phyloP scores from a whole-genome alignment of 2,888 invertebrate genomes.

The Ochlodes sylvanus region DNA sequence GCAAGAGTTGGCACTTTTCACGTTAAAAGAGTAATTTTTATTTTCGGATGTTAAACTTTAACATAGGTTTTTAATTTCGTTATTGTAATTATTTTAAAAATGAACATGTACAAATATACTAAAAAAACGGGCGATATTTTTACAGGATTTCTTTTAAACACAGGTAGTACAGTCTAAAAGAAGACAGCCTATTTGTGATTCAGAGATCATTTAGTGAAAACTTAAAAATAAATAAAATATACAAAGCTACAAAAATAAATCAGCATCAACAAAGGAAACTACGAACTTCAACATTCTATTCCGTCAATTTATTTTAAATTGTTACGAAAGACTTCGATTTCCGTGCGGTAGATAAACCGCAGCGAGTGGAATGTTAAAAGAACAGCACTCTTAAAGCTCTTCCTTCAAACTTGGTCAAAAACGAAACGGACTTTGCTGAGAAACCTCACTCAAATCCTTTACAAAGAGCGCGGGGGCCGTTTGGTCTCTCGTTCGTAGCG shows the following conservation, averaged over 20 bases:
- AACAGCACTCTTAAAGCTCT: constrained; percentile 48
- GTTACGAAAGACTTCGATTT: constrained; percentile 28
- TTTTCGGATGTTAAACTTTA: no score
- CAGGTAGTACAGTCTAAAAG: no score
- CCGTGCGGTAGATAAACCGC: constrained; percentile 33
- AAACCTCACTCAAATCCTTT: constrained; percentile 67
- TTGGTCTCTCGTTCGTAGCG: constrained; percentile 55
- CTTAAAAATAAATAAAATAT: no score
- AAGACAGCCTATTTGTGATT: no score
- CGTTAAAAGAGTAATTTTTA: no score
- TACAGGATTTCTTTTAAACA: no score
- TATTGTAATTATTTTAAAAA: no score
- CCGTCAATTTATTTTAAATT: constrained; percentile 29
- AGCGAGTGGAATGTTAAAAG: constrained; percentile 30
- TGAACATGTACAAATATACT: no score
- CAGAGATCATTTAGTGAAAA: no score
- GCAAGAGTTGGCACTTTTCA: no score
- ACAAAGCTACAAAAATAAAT: background rate
- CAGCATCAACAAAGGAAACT: background rate
- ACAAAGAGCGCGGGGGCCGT: constrained; percentile 62
- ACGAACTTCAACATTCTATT: constrained; percentile 9
- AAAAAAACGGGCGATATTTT: no score
- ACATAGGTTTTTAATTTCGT: no score
- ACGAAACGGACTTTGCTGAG: constrained; percentile 59
- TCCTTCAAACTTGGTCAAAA: constrained; percentile 55